phyloP scores from a whole-genome alignment of 1,140 invertebrate genomes.

The Batillaria attramentaria region DNA sequence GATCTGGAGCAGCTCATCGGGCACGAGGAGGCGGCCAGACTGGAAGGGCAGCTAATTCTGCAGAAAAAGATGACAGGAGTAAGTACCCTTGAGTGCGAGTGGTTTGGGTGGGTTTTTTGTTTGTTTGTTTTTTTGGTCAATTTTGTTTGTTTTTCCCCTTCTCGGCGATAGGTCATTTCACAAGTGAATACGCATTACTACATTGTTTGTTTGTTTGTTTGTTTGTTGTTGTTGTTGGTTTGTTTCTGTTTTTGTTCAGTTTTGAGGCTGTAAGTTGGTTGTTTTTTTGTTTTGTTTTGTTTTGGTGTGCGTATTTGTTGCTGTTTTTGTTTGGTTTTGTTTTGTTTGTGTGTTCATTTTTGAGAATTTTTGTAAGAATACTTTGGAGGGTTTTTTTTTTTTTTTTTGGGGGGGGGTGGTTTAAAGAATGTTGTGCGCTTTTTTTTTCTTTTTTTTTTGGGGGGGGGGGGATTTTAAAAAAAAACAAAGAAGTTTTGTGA shows the following conservation, averaged over 20 bases:
- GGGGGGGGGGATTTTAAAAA: too few relatives aligned
- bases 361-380: too few relatives aligned
- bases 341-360: too few relatives aligned
- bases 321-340: too few relatives aligned
- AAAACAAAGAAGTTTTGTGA: too few relatives aligned
- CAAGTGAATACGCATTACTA: not conserved
- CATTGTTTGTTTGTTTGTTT: not conserved
- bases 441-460: too few relatives aligned
- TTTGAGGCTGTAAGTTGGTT: too few relatives aligned
- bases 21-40: slow-evolving; percentile 79
- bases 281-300: too few relatives aligned
- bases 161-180: not conserved
- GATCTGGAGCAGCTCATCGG: slow-evolving; percentile 82
- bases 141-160: not conserved
- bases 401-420: too few relatives aligned
- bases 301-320: too few relatives aligned
- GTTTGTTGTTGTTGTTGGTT: not conserved
- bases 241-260: not conserved
- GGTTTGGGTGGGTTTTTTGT: not conserved
- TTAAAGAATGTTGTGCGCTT: too few relatives aligned
- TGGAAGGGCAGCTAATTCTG: slow-evolving; percentile 83
- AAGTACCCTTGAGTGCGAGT: slow-evolving; percentile 60
- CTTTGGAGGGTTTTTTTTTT: too few relatives aligned
- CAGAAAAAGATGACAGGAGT: slow-evolving; percentile 85
- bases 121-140: not conserved